Evolutionary conservation across 2,888 invertebrate genomes (phyloP).

Genomic region (Drosophila anceps): DNA sequence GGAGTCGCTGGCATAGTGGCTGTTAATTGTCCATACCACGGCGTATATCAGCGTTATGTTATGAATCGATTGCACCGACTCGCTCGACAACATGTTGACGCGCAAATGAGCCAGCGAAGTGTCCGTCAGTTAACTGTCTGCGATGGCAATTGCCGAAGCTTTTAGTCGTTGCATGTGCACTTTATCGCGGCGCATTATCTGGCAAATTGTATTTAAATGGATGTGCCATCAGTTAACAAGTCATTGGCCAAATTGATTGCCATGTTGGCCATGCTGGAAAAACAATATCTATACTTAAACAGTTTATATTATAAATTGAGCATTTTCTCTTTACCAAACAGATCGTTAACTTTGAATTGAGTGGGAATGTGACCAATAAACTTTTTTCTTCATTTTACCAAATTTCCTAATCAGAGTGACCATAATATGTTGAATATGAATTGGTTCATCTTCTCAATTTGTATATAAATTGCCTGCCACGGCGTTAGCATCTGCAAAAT

Average conservation of each 20-base stretch:
- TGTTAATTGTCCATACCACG: conserved; percentile 78
- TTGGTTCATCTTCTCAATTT: background rate
- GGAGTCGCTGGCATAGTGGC: conserved; percentile 65
- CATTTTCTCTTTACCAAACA: background rate
- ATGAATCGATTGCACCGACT: conserved; percentile 21
- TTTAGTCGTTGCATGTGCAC: conserved; percentile 35
- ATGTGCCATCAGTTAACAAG: conserved; percentile 49
- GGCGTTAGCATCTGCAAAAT: background rate
- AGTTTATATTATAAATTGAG: conserved; percentile 3
- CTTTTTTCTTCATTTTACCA: background rate
- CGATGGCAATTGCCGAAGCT: conserved; percentile 18
- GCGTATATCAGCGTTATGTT: conserved; percentile 80
- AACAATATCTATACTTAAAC: conserved; percentile 10
- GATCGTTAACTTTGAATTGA: conserved; percentile 24
- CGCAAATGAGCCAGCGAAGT: conserved; percentile 13
- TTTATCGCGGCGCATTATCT: conserved; percentile 46
- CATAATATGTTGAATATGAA: background rate
- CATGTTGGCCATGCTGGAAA: conserved; percentile 21
- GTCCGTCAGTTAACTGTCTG: conserved; percentile 4
- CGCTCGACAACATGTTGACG: conserved; percentile 31
- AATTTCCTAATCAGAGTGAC: background rate
- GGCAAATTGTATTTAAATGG: conserved; percentile 55
- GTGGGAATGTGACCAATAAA: background rate
- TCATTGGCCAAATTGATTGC: conserved; percentile 3
- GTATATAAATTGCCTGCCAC: background rate